Percentiles rank a stretch among this genome's conserved stretches.
Conservation (phyloP, 2,888 invertebrate species). For the Ophion slaviceki region DNA sequence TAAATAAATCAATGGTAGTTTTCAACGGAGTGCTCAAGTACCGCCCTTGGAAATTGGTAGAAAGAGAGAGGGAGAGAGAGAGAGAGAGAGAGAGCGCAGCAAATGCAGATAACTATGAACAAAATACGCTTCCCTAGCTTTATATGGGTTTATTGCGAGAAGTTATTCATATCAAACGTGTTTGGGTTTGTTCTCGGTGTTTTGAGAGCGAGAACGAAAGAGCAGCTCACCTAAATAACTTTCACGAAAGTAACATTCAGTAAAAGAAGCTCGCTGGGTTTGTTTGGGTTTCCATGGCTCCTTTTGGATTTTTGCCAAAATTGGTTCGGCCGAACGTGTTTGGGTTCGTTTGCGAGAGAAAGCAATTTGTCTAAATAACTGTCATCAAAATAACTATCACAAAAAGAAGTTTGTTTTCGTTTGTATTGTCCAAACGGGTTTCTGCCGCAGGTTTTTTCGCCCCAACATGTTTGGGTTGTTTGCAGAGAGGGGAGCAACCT, state of each 20-base stretch:
- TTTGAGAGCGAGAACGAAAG: too few relatives aligned
- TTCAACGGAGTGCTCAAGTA: background rate
- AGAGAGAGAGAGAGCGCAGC: conserved; percentile 2
- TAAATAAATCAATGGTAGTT: conserved; percentile 17
- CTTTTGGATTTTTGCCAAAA: background rate
- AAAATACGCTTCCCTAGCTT: background rate
- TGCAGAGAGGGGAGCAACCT: too few relatives aligned
- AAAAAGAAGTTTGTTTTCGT: background rate
- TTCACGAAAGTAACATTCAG: background rate
- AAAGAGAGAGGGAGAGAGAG: background rate
- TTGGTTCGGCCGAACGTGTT: background rate
- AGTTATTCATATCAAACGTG: too few relatives aligned
- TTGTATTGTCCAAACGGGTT: too few relatives aligned
- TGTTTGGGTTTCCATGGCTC: background rate
- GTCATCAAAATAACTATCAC: background rate
- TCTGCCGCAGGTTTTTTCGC: too few relatives aligned
- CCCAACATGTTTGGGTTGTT: too few relatives aligned
- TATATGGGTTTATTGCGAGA: background rate
- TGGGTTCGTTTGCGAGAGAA: background rate
- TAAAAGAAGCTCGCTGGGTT: background rate
- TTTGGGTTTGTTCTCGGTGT: too few relatives aligned
- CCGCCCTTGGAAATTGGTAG: background rate
- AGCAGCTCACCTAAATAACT: background rate
- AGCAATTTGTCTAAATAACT: background rate
- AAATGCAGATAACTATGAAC: background rate